Base-by-base conservation (phyloP, 2,113 vertebrate genomes). In the Cynocephalus volans region DNA sequence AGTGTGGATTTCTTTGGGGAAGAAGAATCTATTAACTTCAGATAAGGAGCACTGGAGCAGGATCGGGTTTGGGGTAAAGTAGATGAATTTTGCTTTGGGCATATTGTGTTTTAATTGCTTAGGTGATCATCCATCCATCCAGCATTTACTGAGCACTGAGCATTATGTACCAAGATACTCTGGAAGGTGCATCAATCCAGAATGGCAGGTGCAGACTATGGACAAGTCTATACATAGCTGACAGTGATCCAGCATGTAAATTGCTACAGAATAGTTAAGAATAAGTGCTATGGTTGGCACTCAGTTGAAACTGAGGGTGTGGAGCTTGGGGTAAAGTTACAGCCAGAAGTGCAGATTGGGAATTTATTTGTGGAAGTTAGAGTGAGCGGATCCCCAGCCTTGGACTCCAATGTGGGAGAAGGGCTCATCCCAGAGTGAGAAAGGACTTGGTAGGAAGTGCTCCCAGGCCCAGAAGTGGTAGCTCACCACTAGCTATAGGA, bases 21-120 rank as follows among this genome's bases (percentile, higher is more conserved):
- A 33, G 65, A 54, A 45, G 77, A 81, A 28, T 73, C 19, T 50
- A 41, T 92, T 93, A 81, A 52, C 17, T 36, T 58, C 36, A 87
- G 69, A 45, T 69, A 50, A 64, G 36, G 24, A n/a, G 6, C n/a
- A 19, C 8, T 79, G 73, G 36, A 79, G 13, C 52, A 83, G 7
- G 36, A 75, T 86, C 48, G 90, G 36, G 28, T 77, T 88, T 93
- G 72, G 77, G 33, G 36, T 72, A 50, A 85, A 85, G 72, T 56
- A 60, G 58, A 41, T 90, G 65, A 77, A 45, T 92, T 95, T 92
- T 73, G 54, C 50, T 93, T 97, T 90, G 92, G 45, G 52, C 54
- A 33, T 31, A 36, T 0, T 75, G 8, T 79, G 58, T 94, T 90
- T 88, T 21, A 60, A 89, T n/a, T 76, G 36, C 69, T 62, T 77